A percentile compares a stretch with the other conserved stretches of the same genome.
phyloP scores from a whole-genome alignment of 2,797 vertebrate species.

The Anabas testudineus region DNA sequence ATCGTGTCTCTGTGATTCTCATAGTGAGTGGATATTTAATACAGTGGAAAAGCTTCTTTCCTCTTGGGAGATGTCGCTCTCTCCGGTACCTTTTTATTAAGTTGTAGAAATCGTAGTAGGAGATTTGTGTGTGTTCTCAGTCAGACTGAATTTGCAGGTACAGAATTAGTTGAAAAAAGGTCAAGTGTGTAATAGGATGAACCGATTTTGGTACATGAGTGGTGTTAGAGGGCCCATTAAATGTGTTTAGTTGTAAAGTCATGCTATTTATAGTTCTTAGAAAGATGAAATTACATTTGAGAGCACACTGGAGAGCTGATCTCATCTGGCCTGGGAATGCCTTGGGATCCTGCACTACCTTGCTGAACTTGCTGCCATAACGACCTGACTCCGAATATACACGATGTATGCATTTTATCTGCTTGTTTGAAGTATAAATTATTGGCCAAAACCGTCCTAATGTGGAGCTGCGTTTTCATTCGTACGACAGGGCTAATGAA shows the following conservation, averaged over 20 bases:
- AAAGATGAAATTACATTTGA: background rate
- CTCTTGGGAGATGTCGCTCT: slow-evolving; percentile 34
- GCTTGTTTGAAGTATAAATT: slow-evolving; percentile 6
- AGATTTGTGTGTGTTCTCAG: slow-evolving; percentile 35
- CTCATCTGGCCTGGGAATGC: no score
- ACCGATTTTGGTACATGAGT: background rate
- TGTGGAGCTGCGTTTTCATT: slow-evolving; percentile 34
- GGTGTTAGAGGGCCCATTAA: background rate
- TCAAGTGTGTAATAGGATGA: slow-evolving; percentile 43
- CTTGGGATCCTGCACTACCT: no score
- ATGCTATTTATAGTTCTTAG: background rate
- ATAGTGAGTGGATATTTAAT: slow-evolving; percentile 51
- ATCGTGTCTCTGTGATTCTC: slow-evolving; percentile 24
- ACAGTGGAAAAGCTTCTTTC: slow-evolving; percentile 45
- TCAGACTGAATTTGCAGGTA: slow-evolving; percentile 39
- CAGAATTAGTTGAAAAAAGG: slow-evolving; percentile 28
- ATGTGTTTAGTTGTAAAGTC: no score
- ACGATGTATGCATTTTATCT: background rate
- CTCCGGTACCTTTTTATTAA: slow-evolving; percentile 35
- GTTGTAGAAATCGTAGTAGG: slow-evolving; percentile 17
- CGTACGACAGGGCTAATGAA: slow-evolving; percentile 46
- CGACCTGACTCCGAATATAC: no score
- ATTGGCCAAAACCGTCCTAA: slow-evolving; percentile 7
- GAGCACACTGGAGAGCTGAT: no score
- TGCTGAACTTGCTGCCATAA: no score